These are phyloP conservation scores for Ischnura elegans DNA, from an alignment of 2,888 invertebrate genomes.

Conservation along the genomic window DNA sequence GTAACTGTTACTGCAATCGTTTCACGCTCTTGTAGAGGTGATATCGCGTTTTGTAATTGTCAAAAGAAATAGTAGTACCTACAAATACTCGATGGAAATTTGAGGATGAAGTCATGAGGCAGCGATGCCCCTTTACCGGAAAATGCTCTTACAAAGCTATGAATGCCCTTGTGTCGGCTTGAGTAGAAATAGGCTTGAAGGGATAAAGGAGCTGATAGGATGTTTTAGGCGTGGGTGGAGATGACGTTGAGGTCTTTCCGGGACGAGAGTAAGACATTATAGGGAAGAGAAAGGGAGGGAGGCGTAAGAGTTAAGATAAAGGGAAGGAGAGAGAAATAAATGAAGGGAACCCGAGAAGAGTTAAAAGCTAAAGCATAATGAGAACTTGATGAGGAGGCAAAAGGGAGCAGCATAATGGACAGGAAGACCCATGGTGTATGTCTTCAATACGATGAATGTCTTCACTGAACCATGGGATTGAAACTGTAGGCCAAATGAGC, in stretches of 20 bases:
- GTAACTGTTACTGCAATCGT: no score
- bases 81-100: not conserved
- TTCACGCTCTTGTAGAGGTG: no score
- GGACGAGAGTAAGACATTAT: not conserved
- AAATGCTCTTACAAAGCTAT: not conserved
- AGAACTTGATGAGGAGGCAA: not conserved
- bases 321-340: not conserved
- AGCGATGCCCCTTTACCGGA: not conserved
- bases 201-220: not conserved
- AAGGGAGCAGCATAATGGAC: no score
- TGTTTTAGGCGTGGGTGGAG: not conserved
- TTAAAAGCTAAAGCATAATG: conserved; percentile 4
- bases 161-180: not conserved
- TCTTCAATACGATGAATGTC: no score
- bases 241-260: not conserved
- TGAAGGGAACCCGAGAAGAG: not conserved
- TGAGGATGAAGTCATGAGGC: not conserved
- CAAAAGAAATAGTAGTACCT: no score
- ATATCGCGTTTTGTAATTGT: no score
- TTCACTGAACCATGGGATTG: no score
- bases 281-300: not conserved
- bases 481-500: no score
- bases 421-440: no score
- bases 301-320: not conserved
- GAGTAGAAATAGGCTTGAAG: not conserved